Evolutionary conservation across 1,140 invertebrate genomes (phyloP), one percentile per base, ranked within the genome.

Genomic region (Zaprionus davidi): DNA sequence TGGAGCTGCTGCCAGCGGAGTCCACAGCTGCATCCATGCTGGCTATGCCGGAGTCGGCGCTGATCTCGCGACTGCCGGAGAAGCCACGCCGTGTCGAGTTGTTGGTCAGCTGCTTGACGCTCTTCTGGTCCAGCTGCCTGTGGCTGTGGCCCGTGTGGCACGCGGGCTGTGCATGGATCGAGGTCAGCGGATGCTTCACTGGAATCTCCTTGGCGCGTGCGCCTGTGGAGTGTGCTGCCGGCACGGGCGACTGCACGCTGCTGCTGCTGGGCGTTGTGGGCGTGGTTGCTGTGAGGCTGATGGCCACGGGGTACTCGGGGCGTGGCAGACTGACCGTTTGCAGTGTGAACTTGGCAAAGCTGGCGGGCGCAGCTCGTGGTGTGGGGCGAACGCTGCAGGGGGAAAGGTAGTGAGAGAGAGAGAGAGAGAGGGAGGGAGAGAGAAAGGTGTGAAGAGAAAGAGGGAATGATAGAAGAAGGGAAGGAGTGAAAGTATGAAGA

Each of bases 21-120:
- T 92, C 93, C 79, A 72, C 91, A 73, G 82, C 93, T 92, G 83
- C 95, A 90, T 90, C 92, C 81, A 94, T 92, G 70, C 95, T 95
- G n/a, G 95, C 94, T 2, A 95, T 92, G 0, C 95, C 95, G 0
- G 95, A 95, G 79, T 95, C 95, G 38, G 90, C 85, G 17, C 92
- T 93, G 93, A 95, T 59, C 93, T 95, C 41, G 88, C 93, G 20
- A 92, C 94, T 68, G 91, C 90, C 90, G 0, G 74, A 77, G 77
- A 93, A 90, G 28, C 92, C 91, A 15, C 92, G 94, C 24, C 93
- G 93, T 20, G 92, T 95, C 28, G 93, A 94, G 57, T 94, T 95
- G 74, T 96, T 96, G 0, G 94, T 94, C 5, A 94, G 94, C 71
- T 96, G 96, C 93, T 97, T 97, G 31, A 96, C 95, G 11, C 94